Evolutionary conservation across 2,797 vertebrate genomes (phyloP), one percentile per base, ranked within the genome.

Genomic region (Anabacerthia variegaticeps): DNA sequence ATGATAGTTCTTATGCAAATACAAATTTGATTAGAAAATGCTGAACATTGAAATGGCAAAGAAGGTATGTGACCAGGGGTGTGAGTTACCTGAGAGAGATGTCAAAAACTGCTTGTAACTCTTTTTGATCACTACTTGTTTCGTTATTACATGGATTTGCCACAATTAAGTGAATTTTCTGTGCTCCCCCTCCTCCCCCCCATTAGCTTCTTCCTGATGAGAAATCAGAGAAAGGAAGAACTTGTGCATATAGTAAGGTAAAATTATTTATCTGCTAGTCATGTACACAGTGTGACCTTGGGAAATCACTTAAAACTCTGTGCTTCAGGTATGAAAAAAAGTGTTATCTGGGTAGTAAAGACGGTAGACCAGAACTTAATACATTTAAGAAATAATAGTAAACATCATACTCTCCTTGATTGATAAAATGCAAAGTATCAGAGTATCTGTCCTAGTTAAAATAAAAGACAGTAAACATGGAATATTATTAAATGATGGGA

Each of bases 391-490:
- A 86, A 69, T 79, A 76, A 59, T 28, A 15, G 39, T 49, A 1
- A 21, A 32, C 52, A 54, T 54, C 30, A 19, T 65, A 13, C 6
- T 89, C 18, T 74, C 37, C 37, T 51, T 67, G 72, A 39, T 3
- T 66, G 59, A 79, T 66, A 78, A 90, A 96, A 84, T 46, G 12
- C 63, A 20, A 91, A 86, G 32, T 76, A 61, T 39, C 26, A 43
- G 56, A 66, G 24, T 67, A 63, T 67, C 39, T 85, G 41, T 55
- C 28, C 49, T 82, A 66, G 30, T 72, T 80, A 76, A 88, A 92
- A 68, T 37, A 72, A 92, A 79, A 81, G 36, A 54, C 14, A 62
- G 43, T 59, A 86, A 93, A 78, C 4, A 20, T 19, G 9, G 8
- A 36, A 46, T 89, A 66, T 52, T 78, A 30, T 63, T 90, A 75